Evolutionary conservation across 2,888 invertebrate genomes (phyloP), one percentile per base, ranked within the genome.

Genomic region (Drosophila testacea): DNA sequence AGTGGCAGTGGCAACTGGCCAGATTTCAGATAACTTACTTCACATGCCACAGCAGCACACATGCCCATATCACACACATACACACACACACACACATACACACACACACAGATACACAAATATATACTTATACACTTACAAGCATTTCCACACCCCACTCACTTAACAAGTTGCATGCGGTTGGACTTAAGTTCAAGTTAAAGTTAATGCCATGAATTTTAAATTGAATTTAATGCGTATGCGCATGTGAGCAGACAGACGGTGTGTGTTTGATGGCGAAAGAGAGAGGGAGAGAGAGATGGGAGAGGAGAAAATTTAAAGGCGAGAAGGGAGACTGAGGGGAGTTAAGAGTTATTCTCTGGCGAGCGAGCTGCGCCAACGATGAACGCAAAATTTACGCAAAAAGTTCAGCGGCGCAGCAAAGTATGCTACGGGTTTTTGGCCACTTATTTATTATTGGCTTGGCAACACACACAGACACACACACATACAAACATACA

Each of bases 131-230:
- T 11, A 57, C 4, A 59, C 28, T 36, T 34, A 54, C 38, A 47
- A n/a, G 32, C 41, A 51, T 42, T 42, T 48, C 48, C 51, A 27
- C 41, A 22, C 47, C 44, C 42, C 44, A 46, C 50, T 72, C 75
- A 52, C 77, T 88, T 81, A 81, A 73, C 85, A 85, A 83, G 88
- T 81, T 85, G 83, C 85, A 86, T 87, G 88, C 81, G 82, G 79
- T 79, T 79, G 82, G 88, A 87, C 84, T 85, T 85, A 83, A 85
- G 72, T 85, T 81, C 68, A 85, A 85, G 84, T 85, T 85, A 85
- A 88, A 88, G 86, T 85, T 88, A 85, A 85, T 88, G 81, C 86
- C 78, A 88, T 85, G 84, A 88, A 85, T 85, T 85, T 88, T 81
- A 88, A 85, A 85, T 85, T 85, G 88, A 85, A 85, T 85, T 88